Conservation (phyloP, 2,113 vertebrate genomes). For the Epinephelus lanceolatus region DNA sequence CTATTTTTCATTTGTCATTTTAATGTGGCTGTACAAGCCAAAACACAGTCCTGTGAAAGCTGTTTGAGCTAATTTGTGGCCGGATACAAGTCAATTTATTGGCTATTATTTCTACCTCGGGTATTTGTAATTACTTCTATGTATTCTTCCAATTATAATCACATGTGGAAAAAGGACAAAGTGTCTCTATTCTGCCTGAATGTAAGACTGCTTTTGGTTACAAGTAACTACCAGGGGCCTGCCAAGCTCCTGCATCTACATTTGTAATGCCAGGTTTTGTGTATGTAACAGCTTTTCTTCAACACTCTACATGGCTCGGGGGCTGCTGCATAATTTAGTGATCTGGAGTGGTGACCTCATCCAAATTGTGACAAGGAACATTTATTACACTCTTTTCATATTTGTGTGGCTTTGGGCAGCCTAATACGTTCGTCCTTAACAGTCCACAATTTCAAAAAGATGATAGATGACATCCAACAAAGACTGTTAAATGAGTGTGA, state of each 20-base stretch:
- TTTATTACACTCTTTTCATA: slow-evolving; percentile 48
- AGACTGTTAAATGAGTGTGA: background rate
- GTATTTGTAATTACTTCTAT: background rate
- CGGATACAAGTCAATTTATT: background rate
- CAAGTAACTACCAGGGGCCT: background rate
- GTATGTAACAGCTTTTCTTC: slow-evolving; percentile 43
- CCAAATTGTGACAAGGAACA: slow-evolving; percentile 58
- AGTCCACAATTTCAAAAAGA: slow-evolving; percentile 37
- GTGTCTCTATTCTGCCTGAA: background rate
- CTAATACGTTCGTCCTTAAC: slow-evolving; percentile 23
- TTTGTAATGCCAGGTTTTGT: slow-evolving; percentile 42
- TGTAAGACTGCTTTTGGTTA: background rate
- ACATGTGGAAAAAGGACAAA: background rate
- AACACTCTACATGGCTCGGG: slow-evolving; percentile 37
- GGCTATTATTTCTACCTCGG: background rate
- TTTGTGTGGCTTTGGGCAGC: slow-evolving; percentile 34
- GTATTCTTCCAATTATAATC: background rate
- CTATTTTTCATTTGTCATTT: background rate
- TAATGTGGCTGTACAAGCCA: background rate
- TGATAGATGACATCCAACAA: slow-evolving; percentile 39
- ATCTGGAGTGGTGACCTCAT: slow-evolving; percentile 61
- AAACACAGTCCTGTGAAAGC: background rate
- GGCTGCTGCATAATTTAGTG: slow-evolving; percentile 73
- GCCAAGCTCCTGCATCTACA: slow-evolving; percentile 29
- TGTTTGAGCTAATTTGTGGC: background rate